phyloP scores from a whole-genome alignment of 2,888 invertebrate genomes.

The Julus scanicus region DNA sequence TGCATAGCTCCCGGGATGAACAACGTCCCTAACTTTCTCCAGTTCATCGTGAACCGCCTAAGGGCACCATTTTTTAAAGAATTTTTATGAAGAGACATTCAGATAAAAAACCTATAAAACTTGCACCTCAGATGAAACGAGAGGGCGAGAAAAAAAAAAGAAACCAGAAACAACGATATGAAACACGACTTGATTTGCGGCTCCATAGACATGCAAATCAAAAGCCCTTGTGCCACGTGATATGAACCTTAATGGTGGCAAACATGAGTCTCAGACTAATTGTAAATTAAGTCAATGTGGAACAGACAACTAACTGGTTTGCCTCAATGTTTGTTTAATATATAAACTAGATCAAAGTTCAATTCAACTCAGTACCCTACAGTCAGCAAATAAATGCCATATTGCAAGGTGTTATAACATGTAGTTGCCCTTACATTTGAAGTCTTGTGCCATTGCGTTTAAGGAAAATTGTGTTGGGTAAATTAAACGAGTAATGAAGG shows the following conservation, averaged over 20 bases:
- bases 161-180: neutral
- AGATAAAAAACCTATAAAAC: slow-evolving; percentile 9
- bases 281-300: neutral
- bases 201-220: slow-evolving; percentile 6
- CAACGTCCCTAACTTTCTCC: neutral
- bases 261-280: neutral
- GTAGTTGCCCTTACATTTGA: too few relatives aligned
- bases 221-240: neutral
- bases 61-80: neutral
- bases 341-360: neutral
- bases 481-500: too few relatives aligned
- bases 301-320: neutral
- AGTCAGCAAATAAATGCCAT: too few relatives aligned
- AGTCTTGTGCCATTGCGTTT: too few relatives aligned
- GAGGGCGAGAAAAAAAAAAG: slow-evolving; percentile 3
- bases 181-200: slow-evolving; percentile 20
- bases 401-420: too few relatives aligned
- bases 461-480: too few relatives aligned
- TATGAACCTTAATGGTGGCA: neutral
- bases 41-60: slow-evolving; percentile 7
- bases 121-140: neutral
- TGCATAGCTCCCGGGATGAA: neutral
- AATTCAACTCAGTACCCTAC: too few relatives aligned
- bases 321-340: neutral
- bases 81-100: slow-evolving; percentile 41